Evolutionary conservation across 2,797 vertebrate genomes (phyloP), one percentile per base, ranked within the genome.

Genomic region (Pempheris klunzingeri): DNA sequence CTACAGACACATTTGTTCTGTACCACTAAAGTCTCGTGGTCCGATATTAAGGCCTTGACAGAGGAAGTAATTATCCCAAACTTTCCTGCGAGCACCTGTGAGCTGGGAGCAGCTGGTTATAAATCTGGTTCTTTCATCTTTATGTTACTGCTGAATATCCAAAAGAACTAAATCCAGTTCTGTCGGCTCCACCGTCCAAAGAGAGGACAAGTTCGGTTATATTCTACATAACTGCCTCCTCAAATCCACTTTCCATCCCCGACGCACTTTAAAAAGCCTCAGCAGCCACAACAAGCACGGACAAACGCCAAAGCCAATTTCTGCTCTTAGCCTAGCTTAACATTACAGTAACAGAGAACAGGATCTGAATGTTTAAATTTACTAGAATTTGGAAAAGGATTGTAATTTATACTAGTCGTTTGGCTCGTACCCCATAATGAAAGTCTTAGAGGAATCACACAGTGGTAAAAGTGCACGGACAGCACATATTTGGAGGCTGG

Each of bases 401-500:
- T 91, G 91, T 92, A 93, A 93, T 89, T 91, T 78, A 91, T 83
- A 83, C 90, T 74, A 61, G 78, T 84, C 53, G 39, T 87, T 82
- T 87, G 85, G 88, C 87, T 83, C 4, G 36, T 77, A 73, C 86
- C 71, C 83, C 90, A 79, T 88, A 90, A 91, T 90, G 92, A 87
- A 92, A 91, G 89, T 92, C 92, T 94, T 92, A 71, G 84, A 93
- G 92, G 86, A 93, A 88, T 93, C 70, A 57, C 80, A 87, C 53
- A 67, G 90, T 65, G 91, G 92, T 90, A 87, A 96, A 95, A 96
- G 89, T 80, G 83, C 89, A 86, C 62, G 80, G 88, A 88, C 87
- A 88, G 93, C 78, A 81, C 81, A 95, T 96, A 94, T 89, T 91
- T 92, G 79, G 85, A 73, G 88, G 90, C 93, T 93, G 92, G 94